A percentile compares a stretch with the other conserved stretches of the same genome.
Evolutionary conservation across 2,797 vertebrate species (phyloP).

Genomic region (Acanthurus tractus): DNA sequence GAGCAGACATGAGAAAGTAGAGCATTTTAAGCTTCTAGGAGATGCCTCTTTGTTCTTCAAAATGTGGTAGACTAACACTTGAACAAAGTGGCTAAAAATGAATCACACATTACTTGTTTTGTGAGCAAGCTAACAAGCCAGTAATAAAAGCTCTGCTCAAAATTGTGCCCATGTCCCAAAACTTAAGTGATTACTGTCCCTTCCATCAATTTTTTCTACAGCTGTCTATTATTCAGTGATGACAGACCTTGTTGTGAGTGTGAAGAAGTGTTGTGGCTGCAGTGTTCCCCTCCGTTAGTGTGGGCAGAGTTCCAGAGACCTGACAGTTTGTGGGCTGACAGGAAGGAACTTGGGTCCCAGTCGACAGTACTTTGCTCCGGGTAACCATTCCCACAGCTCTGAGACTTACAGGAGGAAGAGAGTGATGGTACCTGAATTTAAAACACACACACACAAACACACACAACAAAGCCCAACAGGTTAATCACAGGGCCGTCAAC

Average conservation of each 20-base stretch:
- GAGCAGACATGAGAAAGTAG: conserved; percentile 4
- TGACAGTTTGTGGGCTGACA: conserved; percentile 98
- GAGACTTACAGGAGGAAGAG: conserved; percentile 95
- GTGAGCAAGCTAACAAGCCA: not conserved
- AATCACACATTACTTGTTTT: not conserved
- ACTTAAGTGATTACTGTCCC: conserved; percentile 9
- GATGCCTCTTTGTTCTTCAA: conserved; percentile 30
- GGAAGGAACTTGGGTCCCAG: conserved; percentile 99
- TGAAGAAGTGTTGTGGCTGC: conserved; percentile 88
- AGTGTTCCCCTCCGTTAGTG: conserved; percentile 90
- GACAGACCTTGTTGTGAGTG: conserved; percentile 91
- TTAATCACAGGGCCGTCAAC: conserved; percentile 21
- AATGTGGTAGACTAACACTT: not conserved
- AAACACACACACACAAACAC: not conserved
- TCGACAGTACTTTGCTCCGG: conserved; percentile 96
- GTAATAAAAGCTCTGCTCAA: conserved; percentile 1
- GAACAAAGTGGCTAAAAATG: conserved; percentile 23
- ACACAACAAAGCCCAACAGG: not conserved
- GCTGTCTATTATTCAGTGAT: conserved; percentile 14
- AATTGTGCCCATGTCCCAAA: not conserved
- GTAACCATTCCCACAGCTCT: conserved; percentile 95
- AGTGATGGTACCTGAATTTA: conserved; percentile 92
- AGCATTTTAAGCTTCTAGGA: conserved; percentile 3
- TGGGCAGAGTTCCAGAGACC: conserved; percentile 98
- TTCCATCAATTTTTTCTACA: conserved; percentile 1